Base-by-base conservation (phyloP, 2,888 invertebrate species). In the Agriopis marginaria region DNA sequence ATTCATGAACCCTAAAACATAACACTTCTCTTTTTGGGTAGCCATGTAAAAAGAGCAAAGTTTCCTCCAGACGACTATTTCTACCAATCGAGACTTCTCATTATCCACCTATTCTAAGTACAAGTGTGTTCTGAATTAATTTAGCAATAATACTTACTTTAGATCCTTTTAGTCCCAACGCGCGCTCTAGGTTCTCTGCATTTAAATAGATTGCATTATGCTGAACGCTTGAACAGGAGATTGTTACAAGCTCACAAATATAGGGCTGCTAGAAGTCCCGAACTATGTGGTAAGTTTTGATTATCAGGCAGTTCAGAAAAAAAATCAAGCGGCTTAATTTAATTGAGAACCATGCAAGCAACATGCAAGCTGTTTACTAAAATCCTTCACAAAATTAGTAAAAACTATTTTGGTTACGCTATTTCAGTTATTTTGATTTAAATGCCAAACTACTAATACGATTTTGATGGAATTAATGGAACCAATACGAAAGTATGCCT, bases 181-280 rank as follows among this genome's bases (percentile, higher is more conserved):
- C 42, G 51, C 32, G 64, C 60, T 68, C 55, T 69, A 61, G 64
- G 56, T 69, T 62, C 61, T 69, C 65, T 69, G 69, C 69, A 65
- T 69, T 69, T 69, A 69, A 69, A 69, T 69, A 65, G 69, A 69
- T 69, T 69, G 69, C 69, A 69, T 69, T 69, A 69, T 69, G 49
- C 68, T 64, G 69, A 69, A 65, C 53, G 61, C 61, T 69, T 58
- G 64, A 61, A 56, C 39, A 50, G 63, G 56, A 64, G 55, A 64
- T 61, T 64, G 64, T 69, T 69, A 69, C 68, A 55, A 55, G 60
- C 58, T 47, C 23, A 61, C 17, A 49, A 39, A 11, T 50, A 60
- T 49, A 63, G 49, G 54, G 63, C 49, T 53, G 54, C 54, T 49
- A 63, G 23, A 44, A 45, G 14, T 44, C 11, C 17, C 8, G 4